Conservation (phyloP, 1,140 invertebrate genomes). For the Sarcophaga peregrina region DNA sequence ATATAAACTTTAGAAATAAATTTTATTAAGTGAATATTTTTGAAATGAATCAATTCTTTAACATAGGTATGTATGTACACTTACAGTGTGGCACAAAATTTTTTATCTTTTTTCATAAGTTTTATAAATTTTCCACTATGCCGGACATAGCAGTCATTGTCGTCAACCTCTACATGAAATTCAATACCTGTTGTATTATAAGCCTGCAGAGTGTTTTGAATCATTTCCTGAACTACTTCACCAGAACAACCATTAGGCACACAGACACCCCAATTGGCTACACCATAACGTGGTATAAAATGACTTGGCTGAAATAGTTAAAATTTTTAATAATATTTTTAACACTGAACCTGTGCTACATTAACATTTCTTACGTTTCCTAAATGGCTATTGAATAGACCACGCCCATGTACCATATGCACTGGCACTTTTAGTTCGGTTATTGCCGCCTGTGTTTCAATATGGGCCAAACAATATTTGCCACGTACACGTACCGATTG, state of each 20-base stretch:
- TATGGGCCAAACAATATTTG: slow-evolving; percentile 75
- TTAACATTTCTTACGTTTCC: slow-evolving; percentile 72
- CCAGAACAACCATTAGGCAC: slow-evolving; percentile 73
- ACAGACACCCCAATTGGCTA: slow-evolving; percentile 77
- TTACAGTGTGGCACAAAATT: slow-evolving; percentile 66
- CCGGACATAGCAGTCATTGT: slow-evolving; percentile 71
- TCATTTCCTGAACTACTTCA: slow-evolving; percentile 70
- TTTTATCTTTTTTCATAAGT: slow-evolving; percentile 68
- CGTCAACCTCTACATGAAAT: slow-evolving; percentile 71
- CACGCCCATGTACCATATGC: slow-evolving; percentile 72
- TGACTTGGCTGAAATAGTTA: slow-evolving; percentile 71
- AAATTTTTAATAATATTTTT: background rate
- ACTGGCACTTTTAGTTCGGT: slow-evolving; percentile 71
- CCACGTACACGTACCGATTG: slow-evolving; percentile 72
- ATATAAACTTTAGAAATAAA: slow-evolving; percentile 26
- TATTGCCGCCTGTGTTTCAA: slow-evolving; percentile 71
- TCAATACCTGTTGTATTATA: slow-evolving; percentile 72
- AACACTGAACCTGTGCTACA: background rate
- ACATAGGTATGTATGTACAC: background rate
- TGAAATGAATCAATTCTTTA: no score
- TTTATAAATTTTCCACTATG: slow-evolving; percentile 58
- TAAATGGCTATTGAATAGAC: slow-evolving; percentile 72
- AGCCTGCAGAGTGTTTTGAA: slow-evolving; percentile 70
- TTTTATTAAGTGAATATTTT: background rate
- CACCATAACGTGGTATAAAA: slow-evolving; percentile 76